Percentiles rank a stretch among this genome's conserved stretches.
These are phyloP conservation scores for Alaudala cheleensis DNA, from an alignment of 2,113 vertebrate genomes.

Conservation along the genomic window DNA sequence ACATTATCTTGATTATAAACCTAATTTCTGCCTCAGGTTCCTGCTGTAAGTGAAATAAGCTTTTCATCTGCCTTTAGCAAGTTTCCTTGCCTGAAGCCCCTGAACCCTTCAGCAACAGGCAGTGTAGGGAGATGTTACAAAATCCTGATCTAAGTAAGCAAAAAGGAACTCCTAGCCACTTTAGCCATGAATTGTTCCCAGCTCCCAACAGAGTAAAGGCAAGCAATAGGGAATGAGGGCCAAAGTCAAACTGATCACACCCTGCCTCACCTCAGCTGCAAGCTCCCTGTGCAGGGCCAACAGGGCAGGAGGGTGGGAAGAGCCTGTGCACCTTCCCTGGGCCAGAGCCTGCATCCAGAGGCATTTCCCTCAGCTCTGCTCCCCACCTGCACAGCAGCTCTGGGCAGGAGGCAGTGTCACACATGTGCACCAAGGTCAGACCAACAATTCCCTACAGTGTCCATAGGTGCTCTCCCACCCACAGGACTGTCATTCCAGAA, in stretches of 20 bases:
- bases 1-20: neutral
- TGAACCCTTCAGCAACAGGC: neutral
- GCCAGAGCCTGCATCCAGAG: neutral
- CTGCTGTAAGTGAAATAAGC: neutral
- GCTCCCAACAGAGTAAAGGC: neutral
- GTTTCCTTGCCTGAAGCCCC: neutral
- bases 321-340: neutral
- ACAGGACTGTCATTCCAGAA: neutral
- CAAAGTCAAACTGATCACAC: rapidly evolving
- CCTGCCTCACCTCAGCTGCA: neutral
- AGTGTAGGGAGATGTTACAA: neutral
- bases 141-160: neutral
- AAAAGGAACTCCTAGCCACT: neutral
- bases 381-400: too few relatives aligned
- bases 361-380: neutral
- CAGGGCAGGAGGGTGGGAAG: neutral
- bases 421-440: rapidly evolving
- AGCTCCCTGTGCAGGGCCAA: neutral
- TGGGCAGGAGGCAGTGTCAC: rapidly evolving
- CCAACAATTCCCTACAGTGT: neutral
- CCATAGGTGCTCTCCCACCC: neutral
- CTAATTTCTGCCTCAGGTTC: neutral
- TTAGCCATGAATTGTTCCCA: neutral
- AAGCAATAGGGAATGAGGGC: neutral
- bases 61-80: neutral